A percentile compares a stretch with the other conserved stretches of the same genome.
phyloP scores from a whole-genome alignment of 2,888 invertebrate species.

The Drosophila birchii region DNA sequence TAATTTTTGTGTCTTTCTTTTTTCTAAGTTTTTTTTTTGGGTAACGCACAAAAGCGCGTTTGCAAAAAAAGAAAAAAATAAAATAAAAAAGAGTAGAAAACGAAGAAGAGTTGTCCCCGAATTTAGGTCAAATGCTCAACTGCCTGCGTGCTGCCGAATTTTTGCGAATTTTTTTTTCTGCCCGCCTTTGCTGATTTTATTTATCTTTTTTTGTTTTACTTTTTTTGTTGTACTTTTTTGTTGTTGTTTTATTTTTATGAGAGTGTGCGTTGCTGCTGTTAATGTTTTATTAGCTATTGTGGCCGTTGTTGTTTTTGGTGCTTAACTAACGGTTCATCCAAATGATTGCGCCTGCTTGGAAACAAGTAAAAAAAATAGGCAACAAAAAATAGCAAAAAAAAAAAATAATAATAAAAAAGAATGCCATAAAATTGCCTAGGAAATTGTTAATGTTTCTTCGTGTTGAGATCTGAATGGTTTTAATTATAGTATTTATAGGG shows the following conservation, averaged over 20 bases:
- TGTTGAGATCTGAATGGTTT: constrained; percentile 9
- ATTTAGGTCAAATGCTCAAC: constrained; percentile 75
- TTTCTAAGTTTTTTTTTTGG: constrained; percentile 24
- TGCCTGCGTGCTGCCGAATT: constrained; percentile 70
- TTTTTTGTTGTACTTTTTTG: background rate
- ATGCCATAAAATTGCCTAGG: constrained; percentile 18
- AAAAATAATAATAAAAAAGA: background rate
- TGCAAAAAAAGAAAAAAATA: too few species aligned
- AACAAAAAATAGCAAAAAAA: background rate
- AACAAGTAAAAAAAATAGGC: background rate
- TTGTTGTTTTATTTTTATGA: background rate
- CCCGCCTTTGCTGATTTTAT: constrained; percentile 58
- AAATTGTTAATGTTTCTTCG: constrained; percentile 21
- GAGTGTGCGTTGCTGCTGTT: constrained; percentile 25
- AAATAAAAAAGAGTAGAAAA: constrained; percentile 41
- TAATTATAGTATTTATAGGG: constrained; percentile 16
- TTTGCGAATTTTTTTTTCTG: constrained; percentile 34
- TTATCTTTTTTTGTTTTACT: constrained; percentile 38
- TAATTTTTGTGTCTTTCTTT: constrained; percentile 27
- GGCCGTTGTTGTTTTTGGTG: constrained; percentile 22
- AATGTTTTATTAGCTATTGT: constrained; percentile 50
- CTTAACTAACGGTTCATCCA: constrained; percentile 44
- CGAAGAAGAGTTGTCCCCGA: constrained; percentile 45
- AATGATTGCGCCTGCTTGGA: constrained; percentile 30
- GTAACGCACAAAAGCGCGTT: constrained; percentile 75